phyloP scores from a whole-genome alignment of 2,888 invertebrate genomes.

The Calameuta pallipes region DNA sequence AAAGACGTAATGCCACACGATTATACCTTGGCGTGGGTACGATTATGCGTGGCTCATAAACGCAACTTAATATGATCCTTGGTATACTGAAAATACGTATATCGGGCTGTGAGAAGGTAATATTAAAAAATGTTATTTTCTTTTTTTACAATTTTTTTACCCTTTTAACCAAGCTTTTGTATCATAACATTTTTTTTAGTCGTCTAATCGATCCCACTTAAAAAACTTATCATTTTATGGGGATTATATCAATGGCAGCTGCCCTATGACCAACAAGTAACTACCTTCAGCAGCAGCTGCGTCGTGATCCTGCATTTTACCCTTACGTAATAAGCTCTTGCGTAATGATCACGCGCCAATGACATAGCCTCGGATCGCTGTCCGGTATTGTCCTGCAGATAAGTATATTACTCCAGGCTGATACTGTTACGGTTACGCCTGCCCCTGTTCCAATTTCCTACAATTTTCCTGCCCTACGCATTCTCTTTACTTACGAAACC shows the following conservation, averaged over 20 bases:
- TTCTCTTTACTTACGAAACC: constrained; percentile 3
- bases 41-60: constrained; percentile 28
- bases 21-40: constrained; percentile 41
- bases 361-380: constrained; percentile 26
- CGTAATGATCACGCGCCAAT: constrained; percentile 29
- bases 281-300: constrained; percentile 27
- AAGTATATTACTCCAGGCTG: constrained; percentile 29
- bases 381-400: constrained; percentile 34
- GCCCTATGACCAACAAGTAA: constrained; percentile 30
- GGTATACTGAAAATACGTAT: too few relatives aligned
- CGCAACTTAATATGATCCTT: constrained; percentile 30
- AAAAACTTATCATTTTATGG: too few relatives aligned
- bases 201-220: too few relatives aligned
- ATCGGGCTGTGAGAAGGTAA: too few relatives aligned
- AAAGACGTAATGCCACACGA: constrained; percentile 36
- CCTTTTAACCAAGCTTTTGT: too few relatives aligned
- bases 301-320: constrained; percentile 28
- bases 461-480: constrained; percentile 6
- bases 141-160: too few relatives aligned
- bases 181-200: too few relatives aligned
- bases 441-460: not conserved
- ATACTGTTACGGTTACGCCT: too few relatives aligned
- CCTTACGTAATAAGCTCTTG: constrained; percentile 34
- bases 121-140: too few relatives aligned
- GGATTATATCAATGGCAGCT: not conserved